phyloP scores from a whole-genome alignment of 1,140 invertebrate genomes.

The Trachymyrmex septentrionalis region DNA sequence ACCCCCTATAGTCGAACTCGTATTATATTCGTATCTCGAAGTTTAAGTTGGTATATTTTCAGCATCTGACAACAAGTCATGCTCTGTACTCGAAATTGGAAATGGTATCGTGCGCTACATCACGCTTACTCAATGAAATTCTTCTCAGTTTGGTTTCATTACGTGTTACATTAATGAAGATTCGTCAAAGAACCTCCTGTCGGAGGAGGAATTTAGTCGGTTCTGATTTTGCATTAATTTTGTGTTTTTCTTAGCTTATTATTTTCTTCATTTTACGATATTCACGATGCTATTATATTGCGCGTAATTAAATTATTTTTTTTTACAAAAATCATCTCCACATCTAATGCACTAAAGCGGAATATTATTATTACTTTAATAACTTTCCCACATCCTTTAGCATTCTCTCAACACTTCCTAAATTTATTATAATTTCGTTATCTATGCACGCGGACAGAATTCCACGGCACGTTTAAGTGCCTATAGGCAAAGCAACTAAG shows the following conservation, averaged over 20 bases:
- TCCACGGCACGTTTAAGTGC: conserved; percentile 63
- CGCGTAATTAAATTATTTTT: not conserved
- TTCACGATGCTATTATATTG: not conserved
- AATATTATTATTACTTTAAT: conserved; percentile 11
- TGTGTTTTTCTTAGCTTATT: not conserved
- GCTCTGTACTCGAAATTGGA: conserved; percentile 9
- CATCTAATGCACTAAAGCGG: not conserved
- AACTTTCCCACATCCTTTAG: not conserved
- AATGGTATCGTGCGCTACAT: not conserved
- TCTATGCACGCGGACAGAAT: conserved; percentile 25
- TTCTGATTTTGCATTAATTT: not conserved
- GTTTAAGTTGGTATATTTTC: conserved; percentile 58
- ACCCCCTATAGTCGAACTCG: conserved; percentile 74
- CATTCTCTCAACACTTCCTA: conserved; percentile 6
- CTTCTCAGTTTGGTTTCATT: not conserved
- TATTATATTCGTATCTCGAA: conserved; percentile 77
- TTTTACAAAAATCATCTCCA: not conserved
- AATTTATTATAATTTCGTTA: conserved; percentile 50
- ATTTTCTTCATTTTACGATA: not conserved
- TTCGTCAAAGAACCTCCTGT: not conserved
- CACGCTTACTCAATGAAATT: not conserved
- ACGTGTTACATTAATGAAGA: not conserved
- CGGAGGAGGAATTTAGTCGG: not conserved
- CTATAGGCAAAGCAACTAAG: conserved; percentile 79
- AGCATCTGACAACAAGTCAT: conserved; percentile 45